Percentiles rank a stretch among this genome's conserved stretches.
phyloP scores from a whole-genome alignment of 2,797 vertebrate species.

The Danio jaintianensis region DNA sequence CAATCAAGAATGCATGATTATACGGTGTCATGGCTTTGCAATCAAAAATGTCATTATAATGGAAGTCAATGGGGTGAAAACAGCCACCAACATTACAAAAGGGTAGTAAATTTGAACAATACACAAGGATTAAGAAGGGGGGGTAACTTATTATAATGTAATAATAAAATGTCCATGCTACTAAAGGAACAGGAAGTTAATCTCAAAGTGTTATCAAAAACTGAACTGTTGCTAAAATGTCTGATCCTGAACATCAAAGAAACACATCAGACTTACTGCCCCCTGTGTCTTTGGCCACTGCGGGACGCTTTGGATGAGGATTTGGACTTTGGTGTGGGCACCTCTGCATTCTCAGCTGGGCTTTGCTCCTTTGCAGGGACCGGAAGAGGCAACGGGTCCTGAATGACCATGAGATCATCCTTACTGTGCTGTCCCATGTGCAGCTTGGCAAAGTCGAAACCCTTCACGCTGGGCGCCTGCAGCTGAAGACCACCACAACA shows the following conservation, averaged over 20 bases:
- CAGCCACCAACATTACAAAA: too few species aligned
- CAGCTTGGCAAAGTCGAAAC: constrained; percentile 91
- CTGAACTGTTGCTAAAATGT: not conserved
- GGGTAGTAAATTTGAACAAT: too few species aligned
- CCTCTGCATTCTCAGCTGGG: constrained; percentile 88
- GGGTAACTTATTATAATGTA: too few species aligned
- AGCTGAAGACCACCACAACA: constrained; percentile 71
- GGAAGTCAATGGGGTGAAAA: too few species aligned
- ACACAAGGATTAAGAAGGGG: too few species aligned
- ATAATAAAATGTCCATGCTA: not conserved
- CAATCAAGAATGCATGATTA: too few species aligned
- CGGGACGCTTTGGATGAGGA: constrained; percentile 85
- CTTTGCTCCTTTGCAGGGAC: constrained; percentile 86
- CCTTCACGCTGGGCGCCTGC: constrained; percentile 88
- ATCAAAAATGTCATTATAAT: too few species aligned
- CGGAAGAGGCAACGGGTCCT: constrained; percentile 83
- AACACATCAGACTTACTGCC: constrained; percentile 78
- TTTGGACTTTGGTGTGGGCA: constrained; percentile 87
- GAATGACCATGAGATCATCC: constrained; percentile 86
- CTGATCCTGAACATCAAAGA: not conserved
- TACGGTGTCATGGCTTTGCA: too few species aligned
- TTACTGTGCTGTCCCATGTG: constrained; percentile 91
- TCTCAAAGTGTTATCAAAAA: not conserved
- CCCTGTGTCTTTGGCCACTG: constrained; percentile 80
- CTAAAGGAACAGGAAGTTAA: not conserved